These are phyloP conservation scores for Enteromius argenteus DNA, from an alignment of 2,797 vertebrate genomes.

Conservation along the genomic window DNA sequence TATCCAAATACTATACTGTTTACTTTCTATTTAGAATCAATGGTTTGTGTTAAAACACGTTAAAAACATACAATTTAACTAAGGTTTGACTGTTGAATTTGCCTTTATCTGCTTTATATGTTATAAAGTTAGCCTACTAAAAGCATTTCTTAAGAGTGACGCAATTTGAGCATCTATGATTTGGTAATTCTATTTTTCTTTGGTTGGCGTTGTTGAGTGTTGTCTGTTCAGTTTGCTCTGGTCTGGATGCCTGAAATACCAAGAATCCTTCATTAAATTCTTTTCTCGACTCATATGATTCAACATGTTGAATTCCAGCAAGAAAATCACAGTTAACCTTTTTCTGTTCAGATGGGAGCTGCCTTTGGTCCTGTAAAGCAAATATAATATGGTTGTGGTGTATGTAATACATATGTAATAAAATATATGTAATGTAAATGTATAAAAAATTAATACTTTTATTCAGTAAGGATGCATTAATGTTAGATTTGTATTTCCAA, in stretches of 20 bases:
- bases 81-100: neutral
- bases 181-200: neutral
- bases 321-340: conserved; percentile 8
- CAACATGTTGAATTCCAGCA: conserved; percentile 17
- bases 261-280: conserved; percentile 2
- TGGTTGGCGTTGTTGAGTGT: conserved; percentile 1
- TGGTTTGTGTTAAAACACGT: neutral
- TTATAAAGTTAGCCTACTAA: neutral
- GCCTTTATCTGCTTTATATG: neutral
- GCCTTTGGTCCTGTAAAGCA: neutral
- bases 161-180: neutral
- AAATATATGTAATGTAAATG: neutral
- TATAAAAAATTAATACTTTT: neutral
- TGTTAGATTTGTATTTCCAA: neutral
- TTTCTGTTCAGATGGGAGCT: neutral
- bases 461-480: neutral
- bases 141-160: neutral
- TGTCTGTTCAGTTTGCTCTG: neutral
- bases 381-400: neutral
- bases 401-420: no score
- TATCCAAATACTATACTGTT: neutral
- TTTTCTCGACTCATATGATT: conserved; percentile 9
- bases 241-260: conserved; percentile 6
- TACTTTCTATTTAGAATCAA: neutral
- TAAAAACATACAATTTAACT: neutral